Conservation (phyloP, 1,140 invertebrate genomes). For the Dolichoris vasculosae region DNA sequence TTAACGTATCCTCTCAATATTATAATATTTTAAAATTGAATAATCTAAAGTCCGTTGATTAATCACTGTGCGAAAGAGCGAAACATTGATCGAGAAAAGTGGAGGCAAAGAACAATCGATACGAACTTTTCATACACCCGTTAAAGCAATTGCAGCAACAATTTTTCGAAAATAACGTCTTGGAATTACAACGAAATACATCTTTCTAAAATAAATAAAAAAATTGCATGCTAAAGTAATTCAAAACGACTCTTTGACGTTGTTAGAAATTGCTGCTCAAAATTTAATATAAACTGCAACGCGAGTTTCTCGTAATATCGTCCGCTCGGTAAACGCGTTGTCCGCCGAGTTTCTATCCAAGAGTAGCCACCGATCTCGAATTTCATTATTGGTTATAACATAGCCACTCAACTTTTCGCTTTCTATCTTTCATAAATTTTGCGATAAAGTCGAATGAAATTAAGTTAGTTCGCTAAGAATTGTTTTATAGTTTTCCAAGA, state of each 20-base stretch:
- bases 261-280: constrained; percentile 26
- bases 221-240: neutral
- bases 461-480: neutral
- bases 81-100: too few species aligned
- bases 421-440: constrained; percentile 6
- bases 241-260: constrained; percentile 2
- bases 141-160: too few species aligned
- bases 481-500: neutral
- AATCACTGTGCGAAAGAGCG: too few species aligned
- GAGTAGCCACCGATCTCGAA: constrained; percentile 32
- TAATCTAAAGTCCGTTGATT: too few species aligned
- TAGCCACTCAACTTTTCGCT: neutral
- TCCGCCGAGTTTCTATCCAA: constrained; percentile 3
- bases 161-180: too few species aligned
- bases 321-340: neutral
- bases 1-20: too few species aligned
- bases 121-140: too few species aligned
- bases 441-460: neutral
- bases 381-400: constrained; percentile 46
- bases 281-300: constrained; percentile 45
- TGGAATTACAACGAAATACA: neutral
- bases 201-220: neutral
- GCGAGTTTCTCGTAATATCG: constrained; percentile 41
- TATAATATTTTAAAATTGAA: too few species aligned
- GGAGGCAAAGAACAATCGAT: too few species aligned